Evolutionary conservation across 2,888 invertebrate genomes (phyloP).

Genomic region (Drosophila rellima): DNA sequence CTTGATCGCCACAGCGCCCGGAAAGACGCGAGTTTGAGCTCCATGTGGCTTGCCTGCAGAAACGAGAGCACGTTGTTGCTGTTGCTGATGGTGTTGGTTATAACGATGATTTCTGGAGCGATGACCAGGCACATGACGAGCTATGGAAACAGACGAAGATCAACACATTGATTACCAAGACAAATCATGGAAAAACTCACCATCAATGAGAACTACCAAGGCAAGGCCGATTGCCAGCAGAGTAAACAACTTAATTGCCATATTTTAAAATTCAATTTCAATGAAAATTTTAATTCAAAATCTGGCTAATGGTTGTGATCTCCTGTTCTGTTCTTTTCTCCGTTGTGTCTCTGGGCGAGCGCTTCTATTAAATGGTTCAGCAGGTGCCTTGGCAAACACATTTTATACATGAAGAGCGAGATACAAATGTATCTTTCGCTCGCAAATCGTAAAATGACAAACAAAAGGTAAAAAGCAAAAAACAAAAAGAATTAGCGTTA

Average conservation of each 20-base stretch:
- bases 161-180: not conserved
- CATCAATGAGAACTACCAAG: constrained; percentile 56
- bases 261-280: constrained; percentile 16
- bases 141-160: constrained; percentile 14
- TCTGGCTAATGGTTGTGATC: constrained; percentile 2
- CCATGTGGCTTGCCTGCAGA: constrained; percentile 56
- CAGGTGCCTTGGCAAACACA: constrained; percentile 64
- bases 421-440: constrained; percentile 44
- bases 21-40: constrained; percentile 77
- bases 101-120: constrained; percentile 38
- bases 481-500: constrained; percentile 47
- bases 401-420: constrained; percentile 64
- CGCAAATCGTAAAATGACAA: constrained; percentile 45
- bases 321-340: constrained; percentile 6
- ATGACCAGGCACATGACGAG: constrained; percentile 63
- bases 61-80: constrained; percentile 57
- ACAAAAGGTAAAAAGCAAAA: constrained; percentile 58
- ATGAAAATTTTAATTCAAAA: not conserved
- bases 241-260: constrained; percentile 66
- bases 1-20: constrained; percentile 80
- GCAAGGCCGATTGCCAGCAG: constrained; percentile 65
- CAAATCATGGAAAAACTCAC: constrained; percentile 53
- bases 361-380: constrained; percentile 69
- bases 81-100: constrained; percentile 27
- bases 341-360: constrained; percentile 67